A percentile compares a stretch with the other conserved stretches of the same genome.
Evolutionary conservation across 2,888 invertebrate genomes (phyloP).

Genomic region (Linnaemya tessellans): DNA sequence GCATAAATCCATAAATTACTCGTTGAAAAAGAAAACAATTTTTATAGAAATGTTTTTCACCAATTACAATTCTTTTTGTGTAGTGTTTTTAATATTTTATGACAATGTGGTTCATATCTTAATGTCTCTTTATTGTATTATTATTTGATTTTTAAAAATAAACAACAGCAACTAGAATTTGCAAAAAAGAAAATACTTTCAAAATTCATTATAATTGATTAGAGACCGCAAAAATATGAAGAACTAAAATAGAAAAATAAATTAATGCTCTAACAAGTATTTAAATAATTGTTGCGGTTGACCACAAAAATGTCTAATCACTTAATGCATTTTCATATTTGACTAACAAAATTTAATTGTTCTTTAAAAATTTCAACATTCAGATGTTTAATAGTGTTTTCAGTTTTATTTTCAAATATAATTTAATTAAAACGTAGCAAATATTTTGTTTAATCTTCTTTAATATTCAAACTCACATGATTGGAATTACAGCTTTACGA

Average conservation of each 20-base stretch:
- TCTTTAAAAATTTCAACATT: not conserved
- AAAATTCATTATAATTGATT: slow-evolving; percentile 6
- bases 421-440: not conserved
- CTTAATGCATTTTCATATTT: slow-evolving; percentile 6
- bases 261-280: not conserved
- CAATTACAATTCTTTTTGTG: slow-evolving; percentile 14
- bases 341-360: not conserved
- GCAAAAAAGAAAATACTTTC: slow-evolving; percentile 11
- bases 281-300: slow-evolving; percentile 17
- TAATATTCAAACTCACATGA: no score
- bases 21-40: not conserved
- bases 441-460: no score
- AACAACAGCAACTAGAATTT: not conserved
- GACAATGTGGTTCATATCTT: slow-evolving; percentile 35
- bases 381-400: not conserved
- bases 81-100: slow-evolving; percentile 18
- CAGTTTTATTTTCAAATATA: no score
- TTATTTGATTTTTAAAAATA: slow-evolving; percentile 30
- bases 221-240: not conserved
- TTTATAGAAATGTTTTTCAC: slow-evolving; percentile 1
- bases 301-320: not conserved
- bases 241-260: not conserved
- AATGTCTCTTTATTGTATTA: not conserved
- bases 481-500: no score
- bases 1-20: slow-evolving; percentile 45